phyloP scores from a whole-genome alignment of 2,113 vertebrate genomes.

The Apodemus speciosus region DNA sequence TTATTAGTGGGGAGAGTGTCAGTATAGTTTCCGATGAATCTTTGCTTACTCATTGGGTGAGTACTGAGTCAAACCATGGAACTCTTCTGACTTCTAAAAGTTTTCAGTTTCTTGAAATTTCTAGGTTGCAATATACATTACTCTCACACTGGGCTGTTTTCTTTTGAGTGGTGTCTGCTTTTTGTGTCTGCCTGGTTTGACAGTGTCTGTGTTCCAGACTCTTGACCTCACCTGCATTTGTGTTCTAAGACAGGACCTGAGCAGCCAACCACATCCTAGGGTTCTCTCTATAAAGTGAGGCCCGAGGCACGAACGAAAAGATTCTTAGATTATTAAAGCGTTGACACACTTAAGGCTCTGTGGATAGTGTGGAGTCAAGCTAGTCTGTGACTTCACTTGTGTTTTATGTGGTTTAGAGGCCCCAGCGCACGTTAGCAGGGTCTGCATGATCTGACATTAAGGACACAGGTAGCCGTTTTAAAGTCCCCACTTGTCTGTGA shows the following conservation, averaged over 20 bases:
- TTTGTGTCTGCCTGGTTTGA: neutral
- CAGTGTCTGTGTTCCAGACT: neutral
- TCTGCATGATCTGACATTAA: neutral
- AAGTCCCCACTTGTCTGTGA: neutral
- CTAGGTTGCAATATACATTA: neutral
- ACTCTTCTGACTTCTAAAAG: accelerated
- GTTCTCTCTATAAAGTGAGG: neutral
- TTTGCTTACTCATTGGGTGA: accelerated
- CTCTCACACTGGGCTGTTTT: neutral
- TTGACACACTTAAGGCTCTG: neutral
- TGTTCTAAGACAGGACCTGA: neutral
- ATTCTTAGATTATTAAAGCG: neutral
- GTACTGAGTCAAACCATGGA: accelerated
- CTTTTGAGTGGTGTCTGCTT: neutral
- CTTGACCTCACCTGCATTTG: neutral
- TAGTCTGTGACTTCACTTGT: neutral
- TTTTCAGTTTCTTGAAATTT: neutral
- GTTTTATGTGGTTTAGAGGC: neutral
- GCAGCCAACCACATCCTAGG: neutral
- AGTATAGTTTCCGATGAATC: accelerated
- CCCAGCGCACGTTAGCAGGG: neutral
- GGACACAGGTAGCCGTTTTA: no score
- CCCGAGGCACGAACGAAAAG: neutral
- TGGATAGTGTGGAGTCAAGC: neutral
- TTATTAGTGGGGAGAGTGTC: accelerated